Evolutionary conservation across 1,140 invertebrate genomes (phyloP), one percentile per base, ranked within the genome.

Genomic region (Diachasmimorpha longicaudata): DNA sequence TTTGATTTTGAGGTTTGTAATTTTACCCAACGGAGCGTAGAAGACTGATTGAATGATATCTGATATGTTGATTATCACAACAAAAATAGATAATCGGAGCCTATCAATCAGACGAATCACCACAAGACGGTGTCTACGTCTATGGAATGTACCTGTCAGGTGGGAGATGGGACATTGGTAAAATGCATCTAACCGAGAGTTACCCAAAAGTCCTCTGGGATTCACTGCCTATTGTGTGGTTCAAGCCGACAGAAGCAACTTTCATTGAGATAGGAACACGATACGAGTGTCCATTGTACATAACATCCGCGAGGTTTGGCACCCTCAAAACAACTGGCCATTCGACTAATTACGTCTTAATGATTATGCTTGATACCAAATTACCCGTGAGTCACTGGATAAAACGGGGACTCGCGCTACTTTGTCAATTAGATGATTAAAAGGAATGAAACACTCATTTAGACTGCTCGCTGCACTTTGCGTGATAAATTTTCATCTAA

Each of bases 291-390:
- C 96, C 96, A 5, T 88, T 97, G 0, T 98, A 97, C 85, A 97
- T 97, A 84, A 97, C 96, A 0, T 93, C 94, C 14, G 96, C 95
- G 78, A 91, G 96, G 76, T 92, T 93, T 81, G 96, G 96, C 10
- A 92, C 93, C 74, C 87, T 95, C 11, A 96, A 95, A 58, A 97
- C 96, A 0, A 97, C 96, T 0, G 96, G 96, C 0, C 96, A 97
- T 87, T 97, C 96, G 0, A 97, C 96, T 0, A 97, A 98, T 89
- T 98, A 95, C 88, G 95, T 98, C 0, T 86, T 97, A 55, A 93
- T 93, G 0, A 91, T 97, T 78, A 90, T 94, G 68, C 85, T 97
- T 21, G 92, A 94, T 16, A 95, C 95, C 0, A 85, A 92, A 74
- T 84, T 91, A 77, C 90, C 92, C 9, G 84, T 93, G 2, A 89